Base-by-base conservation (phyloP, 2,113 vertebrate genomes). In the Indri indri region DNA sequence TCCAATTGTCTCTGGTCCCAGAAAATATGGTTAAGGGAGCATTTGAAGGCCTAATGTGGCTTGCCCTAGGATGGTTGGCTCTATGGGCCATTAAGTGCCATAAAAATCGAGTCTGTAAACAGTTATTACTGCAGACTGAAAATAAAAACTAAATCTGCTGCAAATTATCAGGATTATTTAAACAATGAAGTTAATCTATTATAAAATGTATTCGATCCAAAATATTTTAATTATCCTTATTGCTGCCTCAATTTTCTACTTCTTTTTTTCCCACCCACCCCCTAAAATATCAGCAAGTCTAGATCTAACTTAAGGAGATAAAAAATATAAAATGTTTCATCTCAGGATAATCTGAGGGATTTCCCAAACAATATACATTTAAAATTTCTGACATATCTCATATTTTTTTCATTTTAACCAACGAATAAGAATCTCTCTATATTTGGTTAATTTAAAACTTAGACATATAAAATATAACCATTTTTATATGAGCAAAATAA, bases 1-100 rank as follows among this genome's bases (percentile, higher is more conserved):
- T 45, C 81, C 74, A 71, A 87, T 70, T 98, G 98, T 97, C 85
- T 90, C 14, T 34, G 50, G 73, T 59, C 70, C 73, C 74, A 83
- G 81, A 90, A 95, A 85, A 94, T 50, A 61, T 0, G 0, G 80
- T 83, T 27, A 85, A 90, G 59, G 76, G 65, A 88, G 90, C 80
- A 40, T 73, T 27, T 88, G 50, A 76, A 80, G 70, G 83, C 70
- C 84, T 83, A 63, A 37, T 7, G 27, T 40, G 20, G 22, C 68
- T 88, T 68, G 25, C 23, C 5, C 40, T 22, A 22, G 79, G 84
- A 50, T 25, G 37, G 18, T 92, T 27, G 85, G 66, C 77, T 79
- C 92, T 47, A 22, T 2, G 3, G 5, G 54, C 82, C 80, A 42
- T 76, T 70, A 95, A 96, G n/a, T 73, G 25, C 50, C 79, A 57